Percentiles rank a stretch among this genome's conserved stretches.
Evolutionary conservation across 23 tunicate genomes (phyloP).

Genomic region (Halocynthia aurantium): DNA sequence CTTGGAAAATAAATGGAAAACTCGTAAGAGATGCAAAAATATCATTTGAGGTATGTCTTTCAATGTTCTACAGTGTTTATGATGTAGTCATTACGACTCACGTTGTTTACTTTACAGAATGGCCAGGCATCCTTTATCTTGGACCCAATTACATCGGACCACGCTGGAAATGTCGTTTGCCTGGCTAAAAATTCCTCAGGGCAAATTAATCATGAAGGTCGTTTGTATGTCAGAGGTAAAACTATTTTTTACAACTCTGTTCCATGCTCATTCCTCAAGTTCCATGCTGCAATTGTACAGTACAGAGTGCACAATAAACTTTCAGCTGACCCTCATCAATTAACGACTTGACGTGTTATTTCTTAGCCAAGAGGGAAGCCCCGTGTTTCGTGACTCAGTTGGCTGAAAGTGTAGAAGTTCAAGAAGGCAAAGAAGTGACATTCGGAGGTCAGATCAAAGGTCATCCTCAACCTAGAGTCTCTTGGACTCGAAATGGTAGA

Average conservation of each 20-base stretch:
- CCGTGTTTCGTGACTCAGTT: slow-evolving; percentile 54
- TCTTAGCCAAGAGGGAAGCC: slow-evolving; percentile 81
- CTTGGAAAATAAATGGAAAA: slow-evolving; percentile 59
- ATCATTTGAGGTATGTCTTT: slow-evolving; percentile 32
- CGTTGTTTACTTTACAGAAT: slow-evolving; percentile 25
- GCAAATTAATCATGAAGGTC: slow-evolving; percentile 58
- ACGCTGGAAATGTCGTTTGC: slow-evolving; percentile 69
- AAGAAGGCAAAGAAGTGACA: slow-evolving; percentile 61
- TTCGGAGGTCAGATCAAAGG: slow-evolving; percentile 79
- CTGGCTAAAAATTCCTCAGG: slow-evolving; percentile 50
- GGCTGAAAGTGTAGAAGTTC: slow-evolving; percentile 42
- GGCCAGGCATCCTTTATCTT: slow-evolving; percentile 40
- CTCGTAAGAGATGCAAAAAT: slow-evolving; percentile 36
- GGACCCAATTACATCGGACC: slow-evolving; percentile 37
- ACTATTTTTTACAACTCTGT: not conserved
- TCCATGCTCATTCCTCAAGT: too few relatives aligned
- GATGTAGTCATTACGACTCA: not conserved
- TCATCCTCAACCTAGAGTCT: slow-evolving; percentile 94
- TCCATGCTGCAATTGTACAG: too few relatives aligned
- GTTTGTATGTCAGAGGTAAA: slow-evolving; percentile 80
- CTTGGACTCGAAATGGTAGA: slow-evolving; percentile 91
- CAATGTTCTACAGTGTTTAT: not conserved
- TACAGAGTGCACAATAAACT: too few relatives aligned
- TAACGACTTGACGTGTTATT: not conserved
- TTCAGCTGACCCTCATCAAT: too few relatives aligned